Evolutionary conservation across 2,113 vertebrate genomes (phyloP).

Genomic region (Xiphophorus hellerii): DNA sequence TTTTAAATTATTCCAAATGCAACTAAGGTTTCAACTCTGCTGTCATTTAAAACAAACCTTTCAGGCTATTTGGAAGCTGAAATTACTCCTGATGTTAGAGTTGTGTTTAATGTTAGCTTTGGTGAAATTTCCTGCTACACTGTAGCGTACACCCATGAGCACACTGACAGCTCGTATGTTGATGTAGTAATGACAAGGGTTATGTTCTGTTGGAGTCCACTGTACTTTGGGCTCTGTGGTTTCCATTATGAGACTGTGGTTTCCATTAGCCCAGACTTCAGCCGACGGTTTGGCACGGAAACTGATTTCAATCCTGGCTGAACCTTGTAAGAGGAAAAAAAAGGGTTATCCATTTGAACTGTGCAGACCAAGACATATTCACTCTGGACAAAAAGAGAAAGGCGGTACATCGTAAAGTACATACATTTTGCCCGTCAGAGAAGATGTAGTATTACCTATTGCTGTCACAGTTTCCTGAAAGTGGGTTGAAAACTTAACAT

Average conservation of each 20-base stretch:
- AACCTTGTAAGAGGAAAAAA: constrained; percentile 61
- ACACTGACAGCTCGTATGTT: constrained; percentile 59
- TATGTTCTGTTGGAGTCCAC: constrained; percentile 59
- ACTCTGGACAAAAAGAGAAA: constrained; percentile 6
- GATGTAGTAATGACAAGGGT: constrained; percentile 71
- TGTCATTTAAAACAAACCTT: constrained; percentile 59
- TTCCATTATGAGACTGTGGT: constrained; percentile 74
- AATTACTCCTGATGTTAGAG: constrained; percentile 25
- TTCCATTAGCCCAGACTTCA: constrained; percentile 68
- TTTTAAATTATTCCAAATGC: constrained; percentile 42
- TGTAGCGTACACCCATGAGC: constrained; percentile 49
- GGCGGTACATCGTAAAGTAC: background rate
- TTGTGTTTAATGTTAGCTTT: constrained; percentile 51
- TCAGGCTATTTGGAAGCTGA: constrained; percentile 54
- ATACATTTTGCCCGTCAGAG: background rate
- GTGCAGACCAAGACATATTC: constrained; percentile 24
- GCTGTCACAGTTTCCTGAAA: background rate
- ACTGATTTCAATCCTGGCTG: constrained; percentile 65
- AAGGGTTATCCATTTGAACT: constrained; percentile 20
- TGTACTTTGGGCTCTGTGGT: constrained; percentile 66
- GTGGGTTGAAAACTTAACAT: background rate
- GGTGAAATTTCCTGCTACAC: constrained; percentile 53
- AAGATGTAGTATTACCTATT: background rate
- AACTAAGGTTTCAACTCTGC: constrained; percentile 41
- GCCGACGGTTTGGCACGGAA: constrained; percentile 54